A percentile compares a stretch with the other conserved stretches of the same genome.
Evolutionary conservation across 2,888 invertebrate species (phyloP).

Genomic region (Calephelis perditalis): DNA sequence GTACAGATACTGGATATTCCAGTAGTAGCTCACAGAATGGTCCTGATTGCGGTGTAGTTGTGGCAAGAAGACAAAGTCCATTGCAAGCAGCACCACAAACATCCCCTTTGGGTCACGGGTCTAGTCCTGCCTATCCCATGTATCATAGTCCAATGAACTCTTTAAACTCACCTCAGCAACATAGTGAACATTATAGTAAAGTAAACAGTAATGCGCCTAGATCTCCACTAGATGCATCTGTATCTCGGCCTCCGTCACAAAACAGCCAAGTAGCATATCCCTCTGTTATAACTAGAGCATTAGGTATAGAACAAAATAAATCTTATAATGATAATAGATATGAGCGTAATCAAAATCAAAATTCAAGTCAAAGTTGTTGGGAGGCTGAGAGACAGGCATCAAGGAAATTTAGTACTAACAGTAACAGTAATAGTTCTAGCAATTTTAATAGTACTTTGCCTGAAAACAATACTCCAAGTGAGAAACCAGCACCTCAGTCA

Average conservation of each 20-base stretch:
- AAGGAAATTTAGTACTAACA: constrained; percentile 70
- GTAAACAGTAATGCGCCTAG: constrained; percentile 78
- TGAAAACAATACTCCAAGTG: constrained; percentile 69
- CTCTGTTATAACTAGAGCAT: constrained; percentile 88
- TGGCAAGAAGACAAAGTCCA: constrained; percentile 84
- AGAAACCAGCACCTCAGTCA: constrained; percentile 59
- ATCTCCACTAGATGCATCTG: constrained; percentile 84
- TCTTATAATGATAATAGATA: constrained; percentile 72
- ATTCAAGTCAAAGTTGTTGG: constrained; percentile 76
- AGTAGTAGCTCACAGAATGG: constrained; percentile 81
- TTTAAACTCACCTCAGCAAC: constrained; percentile 84
- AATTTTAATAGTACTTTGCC: constrained; percentile 57
- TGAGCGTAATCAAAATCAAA: constrained; percentile 70
- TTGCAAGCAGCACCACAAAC: constrained; percentile 83
- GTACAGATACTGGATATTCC: constrained; percentile 80
- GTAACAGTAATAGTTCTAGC: constrained; percentile 59
- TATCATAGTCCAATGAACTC: constrained; percentile 91
- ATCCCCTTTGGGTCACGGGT: constrained; percentile 85
- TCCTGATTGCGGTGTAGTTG: constrained; percentile 81
- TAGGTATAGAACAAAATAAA: constrained; percentile 80
- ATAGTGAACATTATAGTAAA: constrained; percentile 73
- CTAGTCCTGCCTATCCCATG: constrained; percentile 89
- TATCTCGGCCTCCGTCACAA: constrained; percentile 80
- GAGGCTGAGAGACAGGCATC: constrained; percentile 71
- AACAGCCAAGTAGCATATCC: constrained; percentile 85